phyloP scores from a whole-genome alignment of 2,113 vertebrate genomes.

The Meriones unguiculatus region DNA sequence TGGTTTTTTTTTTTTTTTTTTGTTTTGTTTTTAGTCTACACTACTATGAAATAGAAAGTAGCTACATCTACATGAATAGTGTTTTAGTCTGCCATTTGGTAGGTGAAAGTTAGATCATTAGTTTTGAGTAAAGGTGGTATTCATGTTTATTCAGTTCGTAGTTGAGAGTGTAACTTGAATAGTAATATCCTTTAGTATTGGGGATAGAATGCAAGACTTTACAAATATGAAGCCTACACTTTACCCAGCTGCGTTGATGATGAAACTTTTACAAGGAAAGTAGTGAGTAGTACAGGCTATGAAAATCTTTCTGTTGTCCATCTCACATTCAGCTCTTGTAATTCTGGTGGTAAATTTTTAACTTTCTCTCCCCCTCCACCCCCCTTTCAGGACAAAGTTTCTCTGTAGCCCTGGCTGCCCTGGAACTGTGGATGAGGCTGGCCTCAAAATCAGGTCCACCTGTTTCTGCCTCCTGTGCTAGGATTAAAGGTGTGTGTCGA shows the following conservation, averaged over 20 bases:
- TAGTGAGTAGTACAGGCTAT: background rate
- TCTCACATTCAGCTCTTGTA: background rate
- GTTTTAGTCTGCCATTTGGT: background rate
- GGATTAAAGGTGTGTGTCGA: background rate
- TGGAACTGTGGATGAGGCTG: background rate
- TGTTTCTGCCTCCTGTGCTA: background rate
- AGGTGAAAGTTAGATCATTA: constrained; percentile 6
- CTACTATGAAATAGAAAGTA: background rate
- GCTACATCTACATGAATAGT: background rate
- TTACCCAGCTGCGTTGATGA: background rate
- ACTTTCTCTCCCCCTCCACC: too few species aligned
- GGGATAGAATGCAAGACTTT: background rate
- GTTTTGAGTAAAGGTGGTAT: background rate
- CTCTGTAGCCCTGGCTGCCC: background rate
- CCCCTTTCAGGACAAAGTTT: background rate
- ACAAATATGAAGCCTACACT: background rate
- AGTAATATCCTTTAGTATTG: background rate
- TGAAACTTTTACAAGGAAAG: background rate
- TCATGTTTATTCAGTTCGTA: background rate
- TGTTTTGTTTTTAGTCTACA: background rate
- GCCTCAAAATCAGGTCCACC: background rate
- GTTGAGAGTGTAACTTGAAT: constrained; percentile 38
- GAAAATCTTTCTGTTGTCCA: background rate
- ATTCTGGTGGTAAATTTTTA: background rate
- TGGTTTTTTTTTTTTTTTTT: background rate